These are phyloP conservation scores for Pangasianodon hypophthalmus DNA, from an alignment of 2,113 vertebrate genomes.

Conservation along the genomic window DNA sequence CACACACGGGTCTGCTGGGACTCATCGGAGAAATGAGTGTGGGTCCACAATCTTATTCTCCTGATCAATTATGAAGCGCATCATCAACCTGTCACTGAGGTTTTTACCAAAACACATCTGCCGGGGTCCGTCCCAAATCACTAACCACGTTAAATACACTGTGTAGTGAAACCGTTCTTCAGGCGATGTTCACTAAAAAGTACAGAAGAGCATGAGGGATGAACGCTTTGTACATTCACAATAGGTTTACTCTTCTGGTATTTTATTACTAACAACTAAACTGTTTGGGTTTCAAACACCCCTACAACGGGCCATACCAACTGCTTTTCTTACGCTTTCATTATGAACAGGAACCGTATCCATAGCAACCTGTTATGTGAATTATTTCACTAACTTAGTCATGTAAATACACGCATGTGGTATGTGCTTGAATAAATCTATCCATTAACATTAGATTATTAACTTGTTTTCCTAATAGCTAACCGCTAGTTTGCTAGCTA, in stretches of 20 bases:
- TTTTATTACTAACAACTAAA: background rate
- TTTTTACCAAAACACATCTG: background rate
- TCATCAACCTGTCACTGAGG: slow-evolving; percentile 18
- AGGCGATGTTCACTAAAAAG: background rate
- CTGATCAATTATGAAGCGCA: slow-evolving; percentile 31
- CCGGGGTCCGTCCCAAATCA: background rate
- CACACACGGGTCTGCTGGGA: background rate
- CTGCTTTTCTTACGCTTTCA: background rate
- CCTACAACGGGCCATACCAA: background rate
- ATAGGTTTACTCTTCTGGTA: background rate
- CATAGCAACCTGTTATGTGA: background rate
- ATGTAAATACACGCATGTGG: background rate
- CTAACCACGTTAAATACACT: background rate
- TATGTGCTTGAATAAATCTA: background rate
- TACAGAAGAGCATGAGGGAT: background rate
- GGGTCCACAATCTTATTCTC: background rate
- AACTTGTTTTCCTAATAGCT: background rate
- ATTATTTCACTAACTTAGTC: background rate
- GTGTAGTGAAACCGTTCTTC: background rate
- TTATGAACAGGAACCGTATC: background rate
- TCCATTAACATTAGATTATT: background rate
- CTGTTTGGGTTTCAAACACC: background rate
- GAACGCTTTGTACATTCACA: background rate
- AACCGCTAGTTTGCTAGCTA: background rate
- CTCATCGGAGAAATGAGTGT: slow-evolving; percentile 1